Evolutionary conservation across 2,113 vertebrate species (phyloP), one percentile per base, ranked within the genome.

Genomic region (Pseudorectes ferrugineus): DNA sequence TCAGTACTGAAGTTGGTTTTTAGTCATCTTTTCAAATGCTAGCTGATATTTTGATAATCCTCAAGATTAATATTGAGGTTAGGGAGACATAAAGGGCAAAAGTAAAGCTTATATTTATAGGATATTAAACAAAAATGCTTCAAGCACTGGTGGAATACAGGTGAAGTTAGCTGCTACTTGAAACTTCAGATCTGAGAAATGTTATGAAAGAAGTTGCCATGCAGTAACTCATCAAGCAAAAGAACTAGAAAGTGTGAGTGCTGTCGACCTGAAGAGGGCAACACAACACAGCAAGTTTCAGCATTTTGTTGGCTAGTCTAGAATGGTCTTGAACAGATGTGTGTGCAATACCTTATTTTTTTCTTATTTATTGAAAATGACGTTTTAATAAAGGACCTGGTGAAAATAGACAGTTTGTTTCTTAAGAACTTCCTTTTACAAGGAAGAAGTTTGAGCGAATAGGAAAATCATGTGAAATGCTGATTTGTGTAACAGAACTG

Each of bases 251-350:
- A 59, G 52, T 61, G 0, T 46, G 52, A 48, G 26, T 58, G 26
- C n/a, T 54, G n/a, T 36, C 0, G 3, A 49, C 94, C 96, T 92
- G 94, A 96, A 97, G 96, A 95, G 95, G 96, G 96, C 96, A 93
- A 80, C 90, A 71, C 46, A 96, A 49, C 85, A 90, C 90, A 95
- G 71, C 70, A 62, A 62, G 59, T 96, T 66, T 73, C 38, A 51
- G 25, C 3, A 0, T 65, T 49, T 52, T 52, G 14, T 49, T 86
- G 74, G 12, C 21, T 59, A 6, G 5, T 31, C 28, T 42, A 51
- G 42, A 76, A 76, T 55, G 29, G 45, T 63, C 19, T 62, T 63
- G 24, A 66, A 9, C 17, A 63, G 52, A 54, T 2, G 2, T 33
- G 7, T 68, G 9, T n/a, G 9, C 48, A 62, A 26, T 71, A 28